Base-by-base conservation (phyloP, 2,113 vertebrate species). In the Oxygymnocypris stewartii region DNA sequence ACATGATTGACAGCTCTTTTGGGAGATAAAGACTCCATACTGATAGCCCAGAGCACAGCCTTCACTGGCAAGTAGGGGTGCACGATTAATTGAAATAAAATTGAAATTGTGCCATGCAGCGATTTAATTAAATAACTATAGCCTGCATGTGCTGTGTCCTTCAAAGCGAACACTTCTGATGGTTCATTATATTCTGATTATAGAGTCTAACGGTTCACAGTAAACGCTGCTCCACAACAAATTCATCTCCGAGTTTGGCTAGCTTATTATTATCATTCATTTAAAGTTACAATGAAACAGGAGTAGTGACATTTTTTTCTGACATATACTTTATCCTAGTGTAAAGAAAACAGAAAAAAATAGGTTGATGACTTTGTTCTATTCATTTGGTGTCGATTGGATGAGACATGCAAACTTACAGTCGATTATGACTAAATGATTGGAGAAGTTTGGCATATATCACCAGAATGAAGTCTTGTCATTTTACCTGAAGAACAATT, bases 1-100 rank as follows among this genome's bases (percentile, higher is more conserved):
- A 90, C 6, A 10, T 69, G 80, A 84, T 74, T 84, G 67, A 57
- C 31, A 84, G 82, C 69, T 42, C 49, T 82, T 47, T 82, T 13
- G 42, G 7, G 80, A 69, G 47, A 74, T 84, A 59, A 54, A 74
- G 12, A 9, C 65, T 23, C 18, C 23, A 51, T 73, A 84, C 82
- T 84, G 67, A 84, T 31, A 74, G 67, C 18, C 31, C 20, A 40
- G 35, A 84, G 63, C 25, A 9, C 18, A 6, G 25, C 20, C n/a
- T 65, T 65, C 23, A 59, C 31, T 59, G 31, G 12, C 5, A 37
- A 51, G 65, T 23, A 57, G 16, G 49, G 35, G 49, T 61, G 31
- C 14, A 13, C 1, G 4, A 79, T 54, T 79, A 25, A 80, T 25
- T 80, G 35, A 80, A 61, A 80, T 57, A 13, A 80, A 80, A 61